Conservation (phyloP, 2,113 vertebrate species). For the Progne subis region DNA sequence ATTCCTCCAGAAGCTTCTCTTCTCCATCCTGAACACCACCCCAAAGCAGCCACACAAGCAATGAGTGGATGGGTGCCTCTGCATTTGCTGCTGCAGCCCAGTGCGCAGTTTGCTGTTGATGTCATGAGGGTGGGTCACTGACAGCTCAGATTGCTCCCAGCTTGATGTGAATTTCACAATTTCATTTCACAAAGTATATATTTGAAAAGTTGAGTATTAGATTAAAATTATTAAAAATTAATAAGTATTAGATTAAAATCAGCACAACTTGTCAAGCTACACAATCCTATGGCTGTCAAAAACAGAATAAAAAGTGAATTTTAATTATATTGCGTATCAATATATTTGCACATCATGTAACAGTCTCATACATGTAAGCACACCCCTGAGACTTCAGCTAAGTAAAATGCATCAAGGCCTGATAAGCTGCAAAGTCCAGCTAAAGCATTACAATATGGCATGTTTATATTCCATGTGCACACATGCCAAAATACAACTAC, state of each 20-base stretch:
- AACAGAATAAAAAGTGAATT: background rate
- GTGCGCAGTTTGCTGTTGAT: background rate
- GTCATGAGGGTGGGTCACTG: rapidly evolving
- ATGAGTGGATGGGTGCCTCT: background rate
- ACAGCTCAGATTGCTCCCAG: background rate
- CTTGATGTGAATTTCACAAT: background rate
- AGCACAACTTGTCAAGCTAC: background rate
- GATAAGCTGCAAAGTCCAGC: background rate
- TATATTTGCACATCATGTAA: background rate
- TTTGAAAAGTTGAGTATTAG: background rate
- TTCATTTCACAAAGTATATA: background rate
- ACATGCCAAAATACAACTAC: background rate
- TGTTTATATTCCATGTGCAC: background rate
- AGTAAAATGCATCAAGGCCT: background rate
- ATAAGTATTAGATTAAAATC: background rate
- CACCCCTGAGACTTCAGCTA: background rate
- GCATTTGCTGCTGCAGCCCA: background rate
- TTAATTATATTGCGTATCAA: background rate
- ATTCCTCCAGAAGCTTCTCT: background rate
- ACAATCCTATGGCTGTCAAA: background rate
- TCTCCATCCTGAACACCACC: rapidly evolving
- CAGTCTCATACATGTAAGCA: background rate
- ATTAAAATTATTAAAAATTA: too few species aligned
- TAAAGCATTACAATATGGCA: background rate
- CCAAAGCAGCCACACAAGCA: rapidly evolving